Evolutionary conservation across 2,797 vertebrate genomes (phyloP).

Genomic region (Phyllotis vaccarum): DNA sequence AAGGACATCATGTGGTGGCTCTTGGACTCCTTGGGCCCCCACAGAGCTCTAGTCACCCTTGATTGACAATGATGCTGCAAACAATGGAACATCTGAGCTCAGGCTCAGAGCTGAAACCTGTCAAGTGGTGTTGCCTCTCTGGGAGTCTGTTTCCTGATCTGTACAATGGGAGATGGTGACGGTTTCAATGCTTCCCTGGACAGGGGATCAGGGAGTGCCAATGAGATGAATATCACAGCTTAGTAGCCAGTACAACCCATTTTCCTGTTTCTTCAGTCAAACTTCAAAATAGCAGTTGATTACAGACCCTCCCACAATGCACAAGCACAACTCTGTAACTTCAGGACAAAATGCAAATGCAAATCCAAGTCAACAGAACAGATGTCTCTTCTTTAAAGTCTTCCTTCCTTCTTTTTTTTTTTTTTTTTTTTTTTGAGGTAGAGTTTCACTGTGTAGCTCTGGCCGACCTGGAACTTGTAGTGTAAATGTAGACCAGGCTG

Average conservation of each 20-base stretch:
- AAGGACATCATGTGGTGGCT: not conserved
- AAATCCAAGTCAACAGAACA: constrained; percentile 9
- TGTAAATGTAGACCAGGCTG: not conserved
- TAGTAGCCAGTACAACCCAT: not conserved
- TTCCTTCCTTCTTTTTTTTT: too few relatives aligned
- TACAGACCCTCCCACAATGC: not conserved
- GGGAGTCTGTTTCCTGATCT: constrained; percentile 27
- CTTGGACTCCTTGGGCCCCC: not conserved
- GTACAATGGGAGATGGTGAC: not conserved
- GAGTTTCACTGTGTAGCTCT: not conserved
- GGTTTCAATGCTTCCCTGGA: constrained; percentile 22
- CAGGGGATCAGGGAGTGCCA: not conserved
- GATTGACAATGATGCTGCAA: not conserved
- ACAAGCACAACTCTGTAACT: not conserved
- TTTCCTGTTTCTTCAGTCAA: constrained; percentile 3
- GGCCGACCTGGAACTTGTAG: not conserved
- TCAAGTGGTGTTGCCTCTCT: not conserved
- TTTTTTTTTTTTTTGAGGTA: not conserved
- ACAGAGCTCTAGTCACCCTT: not conserved
- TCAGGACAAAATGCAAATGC: constrained; percentile 12
- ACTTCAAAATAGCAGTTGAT: constrained; percentile 33
- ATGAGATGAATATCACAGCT: not conserved
- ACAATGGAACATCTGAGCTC: not conserved
- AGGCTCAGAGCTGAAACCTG: not conserved
- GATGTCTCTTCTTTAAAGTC: not conserved